phyloP scores from a whole-genome alignment of 2,797 vertebrate species.

The Anabas testudineus region DNA sequence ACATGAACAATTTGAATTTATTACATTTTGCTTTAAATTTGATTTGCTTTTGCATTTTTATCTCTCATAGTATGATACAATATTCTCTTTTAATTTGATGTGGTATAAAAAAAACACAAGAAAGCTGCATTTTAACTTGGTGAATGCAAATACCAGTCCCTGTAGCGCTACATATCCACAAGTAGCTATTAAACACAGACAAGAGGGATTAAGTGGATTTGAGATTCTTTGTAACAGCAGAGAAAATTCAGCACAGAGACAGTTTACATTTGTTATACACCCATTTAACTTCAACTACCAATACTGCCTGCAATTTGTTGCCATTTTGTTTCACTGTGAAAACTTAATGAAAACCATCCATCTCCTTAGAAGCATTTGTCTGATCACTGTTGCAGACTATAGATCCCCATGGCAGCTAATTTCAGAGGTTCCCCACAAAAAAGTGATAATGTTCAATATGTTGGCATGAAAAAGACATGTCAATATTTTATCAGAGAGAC shows the following conservation, averaged over 20 bases:
- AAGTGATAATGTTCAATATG: constrained; percentile 29
- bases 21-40: too few species aligned
- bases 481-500: constrained; percentile 24
- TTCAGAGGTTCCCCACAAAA: constrained; percentile 40
- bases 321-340: constrained; percentile 57
- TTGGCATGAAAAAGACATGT: constrained; percentile 13
- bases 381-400: constrained; percentile 52
- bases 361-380: constrained; percentile 55
- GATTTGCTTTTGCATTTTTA: not conserved
- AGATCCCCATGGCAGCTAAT: constrained; percentile 66
- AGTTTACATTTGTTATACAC: constrained; percentile 53
- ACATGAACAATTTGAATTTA: too few species aligned
- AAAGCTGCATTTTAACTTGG: not conserved
- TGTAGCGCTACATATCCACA: not conserved
- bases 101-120: not conserved
- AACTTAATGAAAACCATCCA: constrained; percentile 74
- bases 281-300: constrained; percentile 58
- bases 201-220: constrained; percentile 19
- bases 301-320: constrained; percentile 53
- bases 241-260: constrained; percentile 21
- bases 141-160: not conserved
- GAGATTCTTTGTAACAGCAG: constrained; percentile 26
- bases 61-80: not conserved
- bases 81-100: not conserved
- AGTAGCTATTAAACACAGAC: constrained; percentile 13